Evolutionary conservation across 2,888 invertebrate species (phyloP).

Genomic region (Carabus problematicus): DNA sequence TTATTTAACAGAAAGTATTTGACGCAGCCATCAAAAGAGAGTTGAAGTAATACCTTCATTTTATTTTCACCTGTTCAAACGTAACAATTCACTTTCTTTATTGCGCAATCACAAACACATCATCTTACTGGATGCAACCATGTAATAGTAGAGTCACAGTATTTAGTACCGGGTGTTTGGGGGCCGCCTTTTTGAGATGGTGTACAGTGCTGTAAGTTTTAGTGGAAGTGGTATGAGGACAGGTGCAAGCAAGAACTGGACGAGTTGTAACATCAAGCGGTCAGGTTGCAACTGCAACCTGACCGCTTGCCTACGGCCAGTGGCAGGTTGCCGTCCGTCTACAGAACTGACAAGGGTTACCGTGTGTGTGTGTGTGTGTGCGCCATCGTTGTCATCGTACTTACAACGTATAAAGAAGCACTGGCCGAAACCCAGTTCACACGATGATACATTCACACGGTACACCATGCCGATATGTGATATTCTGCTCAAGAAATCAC

Average conservation of each 20-base stretch:
- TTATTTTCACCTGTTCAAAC: too few relatives aligned
- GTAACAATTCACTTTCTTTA: too few relatives aligned
- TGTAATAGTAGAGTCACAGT: too few relatives aligned
- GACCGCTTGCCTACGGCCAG: not conserved
- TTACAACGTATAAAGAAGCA: not conserved
- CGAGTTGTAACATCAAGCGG: conserved; percentile 14
- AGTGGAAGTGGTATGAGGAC: conserved; percentile 6
- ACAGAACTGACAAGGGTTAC: not conserved
- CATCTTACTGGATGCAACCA: too few relatives aligned
- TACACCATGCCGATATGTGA: conserved; percentile 29
- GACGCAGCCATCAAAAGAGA: too few relatives aligned
- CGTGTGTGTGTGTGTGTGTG: too few relatives aligned
- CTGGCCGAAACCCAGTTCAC: conserved; percentile 1
- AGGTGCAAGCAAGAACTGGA: conserved; percentile 15
- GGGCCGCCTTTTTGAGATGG: not conserved
- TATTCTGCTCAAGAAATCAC: conserved; percentile 3
- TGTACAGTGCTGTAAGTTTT: not conserved
- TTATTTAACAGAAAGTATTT: too few relatives aligned
- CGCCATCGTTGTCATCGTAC: not conserved
- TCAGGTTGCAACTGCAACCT: conserved; percentile 18
- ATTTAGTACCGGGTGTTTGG: too few relatives aligned
- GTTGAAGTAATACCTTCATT: too few relatives aligned
- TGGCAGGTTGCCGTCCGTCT: conserved; percentile 1
- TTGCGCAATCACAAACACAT: too few relatives aligned
- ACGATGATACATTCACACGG: conserved; percentile 25